phyloP scores from a whole-genome alignment of 2,888 invertebrate genomes.

The Notocelia uddmanniana region DNA sequence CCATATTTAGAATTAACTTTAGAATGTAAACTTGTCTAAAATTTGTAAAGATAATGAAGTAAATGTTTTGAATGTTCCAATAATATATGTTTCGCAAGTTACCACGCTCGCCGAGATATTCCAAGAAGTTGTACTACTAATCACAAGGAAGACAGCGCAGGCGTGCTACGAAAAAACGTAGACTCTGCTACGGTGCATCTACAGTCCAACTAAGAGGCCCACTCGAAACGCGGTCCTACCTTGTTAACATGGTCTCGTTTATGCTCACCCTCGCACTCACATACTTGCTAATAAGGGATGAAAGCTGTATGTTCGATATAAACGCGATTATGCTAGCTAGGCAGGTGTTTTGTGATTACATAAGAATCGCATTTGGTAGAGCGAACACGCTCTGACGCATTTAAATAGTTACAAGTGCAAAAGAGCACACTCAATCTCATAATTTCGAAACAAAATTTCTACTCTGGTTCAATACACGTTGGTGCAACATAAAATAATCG shows the following conservation, averaged over 20 bases:
- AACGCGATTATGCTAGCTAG: no score
- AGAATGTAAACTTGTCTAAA: no score
- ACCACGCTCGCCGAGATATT: no score
- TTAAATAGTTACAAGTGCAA: not conserved
- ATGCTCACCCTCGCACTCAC: no score
- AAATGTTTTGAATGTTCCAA: no score
- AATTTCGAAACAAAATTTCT: no score
- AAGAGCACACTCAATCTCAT: not conserved
- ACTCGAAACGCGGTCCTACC: not conserved
- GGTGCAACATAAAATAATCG: slow-evolving; percentile 15
- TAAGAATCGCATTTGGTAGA: not conserved
- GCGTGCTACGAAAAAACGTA: slow-evolving; percentile 16
- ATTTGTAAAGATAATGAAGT: no score
- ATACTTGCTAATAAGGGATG: no score
- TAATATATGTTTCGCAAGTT: no score
- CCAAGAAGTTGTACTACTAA: not conserved
- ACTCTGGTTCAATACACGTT: not conserved
- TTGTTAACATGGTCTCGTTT: no score
- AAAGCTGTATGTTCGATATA: no score
- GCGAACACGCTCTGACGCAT: not conserved
- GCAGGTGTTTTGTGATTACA: not conserved
- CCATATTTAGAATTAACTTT: no score
- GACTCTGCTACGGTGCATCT: not conserved
- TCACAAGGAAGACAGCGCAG: not conserved
- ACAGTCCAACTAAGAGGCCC: not conserved